phyloP scores from a whole-genome alignment of 2,113 vertebrate species.

The Ptilorrhoa leucosticta region DNA sequence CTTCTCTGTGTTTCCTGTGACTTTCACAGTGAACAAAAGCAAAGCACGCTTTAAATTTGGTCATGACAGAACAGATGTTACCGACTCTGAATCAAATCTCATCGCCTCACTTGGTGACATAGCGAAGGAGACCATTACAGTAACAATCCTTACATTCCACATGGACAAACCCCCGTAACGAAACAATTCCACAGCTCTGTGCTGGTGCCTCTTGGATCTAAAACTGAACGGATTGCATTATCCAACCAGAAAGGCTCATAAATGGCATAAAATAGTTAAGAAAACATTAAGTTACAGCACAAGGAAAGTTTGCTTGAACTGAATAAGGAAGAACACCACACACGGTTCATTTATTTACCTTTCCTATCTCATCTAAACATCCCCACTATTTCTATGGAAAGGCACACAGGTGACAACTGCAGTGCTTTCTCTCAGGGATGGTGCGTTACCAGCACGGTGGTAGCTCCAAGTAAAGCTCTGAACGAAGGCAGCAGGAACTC shows the following conservation, averaged over 20 bases:
- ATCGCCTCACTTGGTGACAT: background rate
- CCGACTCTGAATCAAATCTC: background rate
- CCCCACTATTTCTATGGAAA: accelerated
- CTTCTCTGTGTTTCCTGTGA: background rate
- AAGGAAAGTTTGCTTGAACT: background rate
- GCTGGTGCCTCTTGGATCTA: background rate
- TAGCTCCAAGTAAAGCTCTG: background rate
- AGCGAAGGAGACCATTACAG: background rate
- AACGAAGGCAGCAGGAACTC: background rate
- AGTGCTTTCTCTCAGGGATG: background rate
- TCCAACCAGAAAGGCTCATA: background rate
- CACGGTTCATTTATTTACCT: background rate
- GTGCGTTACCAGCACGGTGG: background rate
- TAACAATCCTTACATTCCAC: background rate
- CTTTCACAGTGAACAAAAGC: background rate
- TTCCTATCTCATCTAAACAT: background rate
- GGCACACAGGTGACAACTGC: background rate
- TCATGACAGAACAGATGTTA: background rate
- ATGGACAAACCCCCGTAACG: background rate
- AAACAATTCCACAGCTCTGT: background rate
- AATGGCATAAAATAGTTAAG: background rate
- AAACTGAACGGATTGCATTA: background rate
- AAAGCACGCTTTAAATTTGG: background rate
- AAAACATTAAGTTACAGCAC: background rate
- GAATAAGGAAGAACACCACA: accelerated